Percentiles rank a stretch among this genome's conserved stretches.
Conservation (phyloP, 2,888 invertebrate species). For the Drosophila flavopinicola region DNA sequence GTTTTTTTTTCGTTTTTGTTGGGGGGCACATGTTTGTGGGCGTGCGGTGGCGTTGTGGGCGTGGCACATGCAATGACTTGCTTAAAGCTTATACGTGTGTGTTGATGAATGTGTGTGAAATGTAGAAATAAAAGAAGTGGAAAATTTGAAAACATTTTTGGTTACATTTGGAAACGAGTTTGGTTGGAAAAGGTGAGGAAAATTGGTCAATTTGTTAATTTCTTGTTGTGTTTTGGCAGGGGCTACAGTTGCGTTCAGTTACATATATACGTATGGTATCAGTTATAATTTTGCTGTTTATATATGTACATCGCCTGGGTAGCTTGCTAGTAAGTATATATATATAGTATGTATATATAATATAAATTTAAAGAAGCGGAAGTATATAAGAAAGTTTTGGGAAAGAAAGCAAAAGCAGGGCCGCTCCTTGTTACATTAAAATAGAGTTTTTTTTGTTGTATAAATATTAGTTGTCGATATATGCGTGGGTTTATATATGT, state of each 20-base stretch:
- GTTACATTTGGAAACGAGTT: slow-evolving; percentile 28
- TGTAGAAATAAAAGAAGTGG: background rate
- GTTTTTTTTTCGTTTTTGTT: slow-evolving; percentile 1
- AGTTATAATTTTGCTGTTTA: slow-evolving; percentile 60
- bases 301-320: slow-evolving; percentile 80
- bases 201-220: slow-evolving; percentile 17
- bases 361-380: slow-evolving; percentile 48
- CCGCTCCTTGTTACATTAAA: slow-evolving; percentile 44
- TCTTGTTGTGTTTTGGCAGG: slow-evolving; percentile 54
- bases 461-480: slow-evolving; percentile 39
- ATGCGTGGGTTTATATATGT: slow-evolving; percentile 33
- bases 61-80: slow-evolving; percentile 74
- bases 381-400: slow-evolving; percentile 37
- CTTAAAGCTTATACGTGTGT: slow-evolving; percentile 67
- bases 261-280: slow-evolving; percentile 49
- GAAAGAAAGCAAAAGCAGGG: slow-evolving; percentile 25
- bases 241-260: slow-evolving; percentile 74
- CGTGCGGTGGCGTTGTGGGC: slow-evolving; percentile 38
- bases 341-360: slow-evolving; percentile 48
- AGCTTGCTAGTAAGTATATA: slow-evolving; percentile 76
- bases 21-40: slow-evolving; percentile 14
- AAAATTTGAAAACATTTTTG: slow-evolving; percentile 29
- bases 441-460: slow-evolving; percentile 16
- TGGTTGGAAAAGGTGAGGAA: slow-evolving; percentile 21
- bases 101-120: slow-evolving; percentile 19